Conservation (phyloP, 2,113 vertebrate species). For the Nothobranchius kuhntae region DNA sequence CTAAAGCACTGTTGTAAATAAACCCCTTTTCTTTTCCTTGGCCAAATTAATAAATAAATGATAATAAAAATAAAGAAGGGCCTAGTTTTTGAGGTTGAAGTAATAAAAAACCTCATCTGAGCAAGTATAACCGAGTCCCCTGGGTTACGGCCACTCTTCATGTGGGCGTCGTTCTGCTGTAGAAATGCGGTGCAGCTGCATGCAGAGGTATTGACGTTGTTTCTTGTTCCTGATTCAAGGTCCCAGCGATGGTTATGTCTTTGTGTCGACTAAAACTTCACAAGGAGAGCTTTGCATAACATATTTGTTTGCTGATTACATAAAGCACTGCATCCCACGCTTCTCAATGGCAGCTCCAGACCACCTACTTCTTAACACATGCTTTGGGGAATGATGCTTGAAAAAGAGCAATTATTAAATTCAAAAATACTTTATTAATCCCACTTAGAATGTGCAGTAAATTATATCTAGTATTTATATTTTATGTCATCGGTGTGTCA, state of each 20-base stretch:
- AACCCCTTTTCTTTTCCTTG: constrained; percentile 42
- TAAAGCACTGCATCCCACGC: constrained; percentile 59
- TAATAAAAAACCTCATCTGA: constrained; percentile 44
- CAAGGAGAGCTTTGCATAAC: constrained; percentile 61
- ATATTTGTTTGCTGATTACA: constrained; percentile 61
- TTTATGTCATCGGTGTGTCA: neutral
- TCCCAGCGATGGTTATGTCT: constrained; percentile 35
- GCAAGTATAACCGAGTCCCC: constrained; percentile 24
- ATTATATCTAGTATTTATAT: constrained; percentile 6
- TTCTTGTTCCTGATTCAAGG: constrained; percentile 38
- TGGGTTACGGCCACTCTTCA: constrained; percentile 36
- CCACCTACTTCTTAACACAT: constrained; percentile 55
- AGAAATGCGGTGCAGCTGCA: constrained; percentile 19
- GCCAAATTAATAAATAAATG: constrained; percentile 23
- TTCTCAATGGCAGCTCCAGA: constrained; percentile 38
- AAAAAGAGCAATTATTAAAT: constrained; percentile 38
- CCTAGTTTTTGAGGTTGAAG: constrained; percentile 29
- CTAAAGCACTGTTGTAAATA: constrained; percentile 5
- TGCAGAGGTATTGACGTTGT: constrained; percentile 16
- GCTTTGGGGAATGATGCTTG: constrained; percentile 26
- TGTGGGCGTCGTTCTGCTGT: constrained; percentile 51
- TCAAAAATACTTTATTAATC: too few species aligned
- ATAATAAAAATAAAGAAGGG: constrained; percentile 8
- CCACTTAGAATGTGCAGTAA: constrained; percentile 15
- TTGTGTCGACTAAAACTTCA: constrained; percentile 42